Evolutionary conservation across 1,140 invertebrate species (phyloP), one percentile per base, ranked within the genome.

Genomic region (Orussus abietinus): DNA sequence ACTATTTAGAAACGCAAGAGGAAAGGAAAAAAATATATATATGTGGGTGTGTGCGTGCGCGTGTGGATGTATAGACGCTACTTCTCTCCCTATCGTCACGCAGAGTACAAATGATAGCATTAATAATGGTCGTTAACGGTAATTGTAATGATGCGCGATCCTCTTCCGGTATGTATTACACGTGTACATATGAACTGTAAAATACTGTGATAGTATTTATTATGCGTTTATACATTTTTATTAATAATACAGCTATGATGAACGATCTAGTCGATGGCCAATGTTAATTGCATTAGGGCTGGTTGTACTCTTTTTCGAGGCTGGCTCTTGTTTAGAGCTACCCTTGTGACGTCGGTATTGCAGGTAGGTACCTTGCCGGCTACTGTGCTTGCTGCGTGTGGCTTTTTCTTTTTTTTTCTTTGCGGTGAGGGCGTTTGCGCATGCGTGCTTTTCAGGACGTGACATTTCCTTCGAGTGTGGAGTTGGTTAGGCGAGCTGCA

Each of bases 191-290:
- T 60, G 54, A 59, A 68, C 56, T 68, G 65, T 69, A 69, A 66
- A 68, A 68, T 69, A 69, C 66, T 69, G 66, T 69, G 66, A 69
- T 69, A 68, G 68, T 69, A 69, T 68, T 69, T 69, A 69, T 69
- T 68, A 60, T 41, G 40, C 19, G 30, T 29, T 43, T 48, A 41
- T 39, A 48, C 22, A 48, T 35, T 32, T 50, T 57, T 49, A 55
- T 53, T 57, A 56, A 56, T 53, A 56, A 54, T 57, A 57, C 55
- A 60, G 55, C 44, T 51, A 42, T 60, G n/a, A n/a, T n/a, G n/a
- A n/a, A n/a, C n/a, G n/a, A n/a, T n/a, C n/a, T n/a, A n/a, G n/a
- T n/a, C n/a, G n/a, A n/a, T n/a, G n/a, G n/a, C n/a, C n/a, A n/a
- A n/a, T n/a, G n/a, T n/a, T n/a, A n/a, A n/a, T n/a, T n/a, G n/a